phyloP scores from a whole-genome alignment of 1,140 invertebrate genomes.

The Pissodes strobi region DNA sequence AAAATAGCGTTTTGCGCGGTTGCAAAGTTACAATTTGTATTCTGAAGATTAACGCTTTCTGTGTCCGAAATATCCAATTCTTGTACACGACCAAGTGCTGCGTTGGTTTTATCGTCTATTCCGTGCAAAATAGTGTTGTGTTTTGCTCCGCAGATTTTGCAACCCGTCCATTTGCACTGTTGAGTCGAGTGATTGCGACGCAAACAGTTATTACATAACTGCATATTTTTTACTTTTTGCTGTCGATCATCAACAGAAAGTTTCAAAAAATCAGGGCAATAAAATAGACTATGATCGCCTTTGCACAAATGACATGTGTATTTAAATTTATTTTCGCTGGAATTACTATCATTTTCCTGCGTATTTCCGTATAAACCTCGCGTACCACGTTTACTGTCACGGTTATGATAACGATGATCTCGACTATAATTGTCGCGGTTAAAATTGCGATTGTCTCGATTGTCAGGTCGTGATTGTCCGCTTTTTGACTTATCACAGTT shows the following conservation, averaged over 20 bases:
- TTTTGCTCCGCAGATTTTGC: slow-evolving; percentile 17
- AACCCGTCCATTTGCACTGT: slow-evolving; percentile 25
- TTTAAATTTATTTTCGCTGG: neutral
- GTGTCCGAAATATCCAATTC: neutral
- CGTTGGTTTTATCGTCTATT: neutral
- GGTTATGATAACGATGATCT: too few relatives aligned
- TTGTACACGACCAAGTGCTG: too few relatives aligned
- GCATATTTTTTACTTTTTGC: slow-evolving; percentile 10
- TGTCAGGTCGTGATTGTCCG: neutral
- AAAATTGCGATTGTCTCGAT: neutral
- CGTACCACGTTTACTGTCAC: too few relatives aligned
- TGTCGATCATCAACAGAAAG: slow-evolving; percentile 14
- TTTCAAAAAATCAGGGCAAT: slow-evolving; percentile 17
- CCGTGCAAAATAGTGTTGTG: slow-evolving; percentile 30
- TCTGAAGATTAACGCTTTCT: neutral
- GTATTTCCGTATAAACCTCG: too few relatives aligned
- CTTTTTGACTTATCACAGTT: neutral
- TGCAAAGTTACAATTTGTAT: too few relatives aligned
- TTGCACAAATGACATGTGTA: neutral
- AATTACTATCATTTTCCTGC: neutral
- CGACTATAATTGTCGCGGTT: too few relatives aligned
- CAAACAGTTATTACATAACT: slow-evolving; percentile 34
- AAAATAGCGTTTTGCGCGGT: neutral
- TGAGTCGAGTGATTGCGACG: slow-evolving; percentile 9
- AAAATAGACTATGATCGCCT: too few relatives aligned